These are phyloP conservation scores for Aleiodes testaceus DNA, from an alignment of 2,888 invertebrate genomes.

Conservation along the genomic window DNA sequence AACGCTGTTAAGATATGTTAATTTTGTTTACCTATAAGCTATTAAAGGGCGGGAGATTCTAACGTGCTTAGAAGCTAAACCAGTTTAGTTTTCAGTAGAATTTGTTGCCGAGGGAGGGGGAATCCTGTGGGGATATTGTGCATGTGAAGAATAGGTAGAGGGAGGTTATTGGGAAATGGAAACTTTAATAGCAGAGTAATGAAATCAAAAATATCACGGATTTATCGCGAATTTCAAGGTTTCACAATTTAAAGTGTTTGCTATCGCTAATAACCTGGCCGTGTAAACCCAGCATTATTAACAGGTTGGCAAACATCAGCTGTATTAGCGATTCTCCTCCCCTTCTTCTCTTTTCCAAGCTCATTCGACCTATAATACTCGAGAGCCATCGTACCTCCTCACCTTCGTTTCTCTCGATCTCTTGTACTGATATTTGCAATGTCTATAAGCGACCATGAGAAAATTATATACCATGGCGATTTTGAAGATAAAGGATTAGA, in stretches of 20 bases:
- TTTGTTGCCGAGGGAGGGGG: constrained; percentile 41
- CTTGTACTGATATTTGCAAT: constrained; percentile 71
- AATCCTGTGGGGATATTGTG: constrained; percentile 35
- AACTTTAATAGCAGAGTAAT: constrained; percentile 15
- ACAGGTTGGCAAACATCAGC: constrained; percentile 70
- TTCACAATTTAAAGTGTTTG: constrained; percentile 70
- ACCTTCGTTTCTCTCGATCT: constrained; percentile 54
- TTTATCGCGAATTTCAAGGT: constrained; percentile 23
- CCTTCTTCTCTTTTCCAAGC: constrained; percentile 44
- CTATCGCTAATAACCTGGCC: constrained; percentile 69
- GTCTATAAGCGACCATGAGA: constrained; percentile 61
- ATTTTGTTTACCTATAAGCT: constrained; percentile 74
- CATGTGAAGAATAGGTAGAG: constrained; percentile 15
- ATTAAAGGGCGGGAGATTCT: constrained; percentile 69
- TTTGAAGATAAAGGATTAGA: constrained; percentile 68
- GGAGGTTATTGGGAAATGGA: neutral
- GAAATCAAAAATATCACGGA: no score
- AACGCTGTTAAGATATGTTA: constrained; percentile 73
- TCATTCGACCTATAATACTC: no score
- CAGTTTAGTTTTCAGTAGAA: constrained; percentile 71
- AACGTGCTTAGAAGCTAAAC: constrained; percentile 72
- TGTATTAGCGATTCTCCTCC: constrained; percentile 67
- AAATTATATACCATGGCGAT: constrained; percentile 66
- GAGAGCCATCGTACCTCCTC: neutral
- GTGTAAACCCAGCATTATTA: constrained; percentile 71